These are phyloP conservation scores for Calidris pugnax DNA, from an alignment of 2,113 vertebrate genomes.

Conservation along the genomic window DNA sequence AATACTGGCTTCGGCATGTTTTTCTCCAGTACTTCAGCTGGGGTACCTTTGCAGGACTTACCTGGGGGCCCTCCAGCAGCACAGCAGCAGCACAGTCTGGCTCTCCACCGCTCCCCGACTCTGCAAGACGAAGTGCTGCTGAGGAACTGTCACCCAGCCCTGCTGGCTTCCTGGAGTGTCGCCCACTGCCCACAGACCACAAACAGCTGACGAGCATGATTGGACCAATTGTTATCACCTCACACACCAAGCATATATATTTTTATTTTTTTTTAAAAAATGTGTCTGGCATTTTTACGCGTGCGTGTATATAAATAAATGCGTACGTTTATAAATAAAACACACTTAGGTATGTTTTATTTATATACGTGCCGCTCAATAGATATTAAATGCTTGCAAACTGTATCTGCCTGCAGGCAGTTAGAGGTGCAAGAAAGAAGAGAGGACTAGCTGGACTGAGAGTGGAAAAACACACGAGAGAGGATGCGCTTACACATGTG, in stretches of 20 bases:
- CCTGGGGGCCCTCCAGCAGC: neutral
- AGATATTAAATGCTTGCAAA: neutral
- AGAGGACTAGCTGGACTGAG: neutral
- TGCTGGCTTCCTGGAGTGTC: neutral
- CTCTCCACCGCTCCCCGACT: neutral
- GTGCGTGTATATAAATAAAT: too few species aligned
- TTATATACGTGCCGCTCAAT: too few species aligned
- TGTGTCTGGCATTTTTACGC: neutral
- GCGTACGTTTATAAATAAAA: too few species aligned
- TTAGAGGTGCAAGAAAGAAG: neutral
- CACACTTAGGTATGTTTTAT: neutral
- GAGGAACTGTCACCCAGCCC: neutral
- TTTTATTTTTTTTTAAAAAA: too few species aligned
- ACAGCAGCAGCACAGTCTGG: accelerated
- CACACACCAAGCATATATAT: too few species aligned
- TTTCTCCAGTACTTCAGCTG: neutral
- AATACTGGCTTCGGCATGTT: neutral
- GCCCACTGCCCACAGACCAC: neutral
- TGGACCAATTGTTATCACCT: too few species aligned
- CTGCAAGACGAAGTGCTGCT: neutral
- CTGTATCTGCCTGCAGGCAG: neutral
- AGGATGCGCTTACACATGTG: accelerated
- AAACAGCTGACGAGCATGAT: neutral
- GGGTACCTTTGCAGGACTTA: neutral
- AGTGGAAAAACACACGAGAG: accelerated